A percentile compares a stretch with the other conserved stretches of the same genome.
Evolutionary conservation across 2,888 invertebrate species (phyloP).

Genomic region (Aromia moschata): DNA sequence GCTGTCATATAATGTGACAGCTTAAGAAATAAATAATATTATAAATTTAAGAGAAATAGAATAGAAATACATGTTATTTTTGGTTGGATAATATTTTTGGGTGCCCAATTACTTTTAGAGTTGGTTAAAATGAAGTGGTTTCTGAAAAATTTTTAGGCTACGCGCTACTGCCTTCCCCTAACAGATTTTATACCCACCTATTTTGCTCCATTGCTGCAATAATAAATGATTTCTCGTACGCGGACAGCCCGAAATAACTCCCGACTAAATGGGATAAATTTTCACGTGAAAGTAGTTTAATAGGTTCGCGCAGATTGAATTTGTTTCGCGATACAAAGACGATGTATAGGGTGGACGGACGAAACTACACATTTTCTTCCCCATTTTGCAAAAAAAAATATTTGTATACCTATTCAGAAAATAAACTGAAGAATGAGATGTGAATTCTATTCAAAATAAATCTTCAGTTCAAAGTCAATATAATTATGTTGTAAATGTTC

Average conservation of each 20-base stretch:
- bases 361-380: not conserved
- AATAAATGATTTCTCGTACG: conserved; percentile 56
- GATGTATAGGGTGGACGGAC: not conserved
- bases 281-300: conserved; percentile 49
- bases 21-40: too few relatives aligned
- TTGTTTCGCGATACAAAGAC: conserved; percentile 3
- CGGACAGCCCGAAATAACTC: conserved; percentile 50
- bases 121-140: too few relatives aligned
- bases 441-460: too few relatives aligned
- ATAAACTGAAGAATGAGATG: too few relatives aligned
- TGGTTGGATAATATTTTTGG: too few relatives aligned
- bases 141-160: too few relatives aligned
- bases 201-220: conserved; percentile 56
- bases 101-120: too few relatives aligned
- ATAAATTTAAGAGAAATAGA: too few relatives aligned
- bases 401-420: not conserved
- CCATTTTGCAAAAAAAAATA: not conserved
- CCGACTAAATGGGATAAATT: conserved; percentile 53
- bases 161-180: conserved; percentile 23
- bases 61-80: too few relatives aligned
- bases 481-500: too few relatives aligned
- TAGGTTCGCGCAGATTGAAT: conserved; percentile 44
- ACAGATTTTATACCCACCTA: conserved; percentile 52
- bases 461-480: too few relatives aligned
- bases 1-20: too few relatives aligned